These are phyloP conservation scores for Trochalopteron elliotii DNA, from an alignment of 2,113 vertebrate genomes.

Conservation along the genomic window DNA sequence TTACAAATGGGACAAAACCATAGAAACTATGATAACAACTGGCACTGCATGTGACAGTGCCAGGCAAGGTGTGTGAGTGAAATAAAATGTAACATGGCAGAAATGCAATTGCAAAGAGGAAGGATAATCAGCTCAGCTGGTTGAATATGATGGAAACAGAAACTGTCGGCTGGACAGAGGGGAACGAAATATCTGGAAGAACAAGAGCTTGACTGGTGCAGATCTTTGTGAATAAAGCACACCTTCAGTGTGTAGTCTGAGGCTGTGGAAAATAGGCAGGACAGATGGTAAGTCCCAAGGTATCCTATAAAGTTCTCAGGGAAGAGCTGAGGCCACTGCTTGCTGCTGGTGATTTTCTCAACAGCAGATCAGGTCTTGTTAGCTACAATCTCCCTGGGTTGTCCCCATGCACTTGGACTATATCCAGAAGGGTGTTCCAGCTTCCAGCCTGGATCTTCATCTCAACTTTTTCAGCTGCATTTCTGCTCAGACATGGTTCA, in stretches of 20 bases:
- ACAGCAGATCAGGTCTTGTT: neutral
- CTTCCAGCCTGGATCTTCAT: neutral
- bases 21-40: neutral
- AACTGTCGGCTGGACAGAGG: neutral
- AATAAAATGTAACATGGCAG: neutral
- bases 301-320: neutral
- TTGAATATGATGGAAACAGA: neutral
- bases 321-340: neutral
- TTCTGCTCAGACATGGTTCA: neutral
- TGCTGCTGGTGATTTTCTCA: neutral
- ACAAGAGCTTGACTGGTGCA: neutral
- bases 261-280: neutral
- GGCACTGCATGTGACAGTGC: neutral
- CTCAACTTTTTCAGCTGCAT: neutral
- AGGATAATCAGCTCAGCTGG: neutral
- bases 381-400: rapidly evolving
- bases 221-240: neutral
- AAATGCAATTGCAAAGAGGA: neutral
- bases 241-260: neutral
- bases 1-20: neutral
- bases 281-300: neutral
- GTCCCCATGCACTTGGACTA: neutral
- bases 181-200: neutral
- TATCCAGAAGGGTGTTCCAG: neutral
- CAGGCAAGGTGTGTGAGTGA: rapidly evolving